Conservation (phyloP, 2,797 vertebrate species). For the Pseudochirops corinnae region DNA sequence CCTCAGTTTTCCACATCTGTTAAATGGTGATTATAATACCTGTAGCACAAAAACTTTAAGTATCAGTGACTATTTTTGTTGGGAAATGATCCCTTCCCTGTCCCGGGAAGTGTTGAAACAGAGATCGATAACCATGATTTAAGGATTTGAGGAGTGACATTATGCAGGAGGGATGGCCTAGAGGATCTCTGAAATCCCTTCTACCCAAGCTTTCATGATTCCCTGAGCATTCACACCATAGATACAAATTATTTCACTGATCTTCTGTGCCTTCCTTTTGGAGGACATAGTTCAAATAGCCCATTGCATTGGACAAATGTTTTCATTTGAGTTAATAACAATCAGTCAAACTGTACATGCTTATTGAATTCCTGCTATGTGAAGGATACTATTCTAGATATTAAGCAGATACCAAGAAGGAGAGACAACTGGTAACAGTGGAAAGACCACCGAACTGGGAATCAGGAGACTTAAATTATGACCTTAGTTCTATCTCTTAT, state of each 20-base stretch:
- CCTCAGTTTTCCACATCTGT: neutral
- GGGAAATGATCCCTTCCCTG: neutral
- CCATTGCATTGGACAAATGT: neutral
- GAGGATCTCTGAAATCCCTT: neutral
- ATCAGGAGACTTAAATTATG: neutral
- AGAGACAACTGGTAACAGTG: neutral
- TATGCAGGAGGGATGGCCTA: neutral
- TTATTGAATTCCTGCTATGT: neutral
- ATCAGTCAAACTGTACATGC: neutral
- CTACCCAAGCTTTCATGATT: neutral
- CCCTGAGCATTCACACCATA: neutral
- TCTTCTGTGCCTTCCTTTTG: neutral
- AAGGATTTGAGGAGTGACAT: neutral
- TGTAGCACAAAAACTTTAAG: neutral
- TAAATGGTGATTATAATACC: neutral
- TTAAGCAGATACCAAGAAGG: neutral
- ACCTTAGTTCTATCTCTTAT: neutral
- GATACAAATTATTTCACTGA: neutral
- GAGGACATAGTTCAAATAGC: neutral
- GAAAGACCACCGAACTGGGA: neutral
- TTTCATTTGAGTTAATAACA: slow-evolving; percentile 38
- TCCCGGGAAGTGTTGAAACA: neutral
- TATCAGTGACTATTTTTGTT: neutral
- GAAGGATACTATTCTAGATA: neutral
- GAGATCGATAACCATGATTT: neutral